Evolutionary conservation across 2,113 vertebrate genomes (phyloP).

Genomic region (Stegastes partitus): DNA sequence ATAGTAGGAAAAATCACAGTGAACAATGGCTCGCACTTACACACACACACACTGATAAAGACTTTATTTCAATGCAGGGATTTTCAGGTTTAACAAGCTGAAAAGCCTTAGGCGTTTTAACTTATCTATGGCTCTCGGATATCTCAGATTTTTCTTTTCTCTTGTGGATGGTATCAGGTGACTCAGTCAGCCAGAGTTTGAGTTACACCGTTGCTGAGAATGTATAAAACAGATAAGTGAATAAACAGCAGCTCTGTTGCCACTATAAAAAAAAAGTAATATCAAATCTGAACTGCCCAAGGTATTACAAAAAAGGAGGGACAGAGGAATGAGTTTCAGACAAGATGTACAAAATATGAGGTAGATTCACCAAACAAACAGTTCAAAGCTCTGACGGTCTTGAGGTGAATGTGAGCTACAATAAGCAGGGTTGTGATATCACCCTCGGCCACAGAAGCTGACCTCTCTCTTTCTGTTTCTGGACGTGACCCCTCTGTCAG

Average conservation of each 20-base stretch:
- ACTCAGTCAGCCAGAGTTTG: not conserved
- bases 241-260: not conserved
- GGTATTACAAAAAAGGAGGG: not conserved
- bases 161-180: slow-evolving; percentile 2
- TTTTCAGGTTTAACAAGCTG: not conserved
- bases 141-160: not conserved
- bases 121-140: not conserved
- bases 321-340: not conserved
- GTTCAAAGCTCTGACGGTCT: not conserved
- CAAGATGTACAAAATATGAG: slow-evolving; percentile 1
- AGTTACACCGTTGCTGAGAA: not conserved
- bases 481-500: slow-evolving; percentile 39
- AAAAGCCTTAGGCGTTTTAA: not conserved
- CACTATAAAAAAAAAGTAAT: not conserved
- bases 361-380: not conserved
- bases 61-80: slow-evolving; percentile 1
- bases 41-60: not conserved
- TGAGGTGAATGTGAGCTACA: not conserved
- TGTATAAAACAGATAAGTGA: slow-evolving; percentile 14
- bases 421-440: not conserved
- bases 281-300: not conserved
- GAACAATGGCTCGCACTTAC: not conserved
- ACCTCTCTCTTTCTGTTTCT: slow-evolving; percentile 4
- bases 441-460: not conserved
- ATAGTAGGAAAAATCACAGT: slow-evolving; percentile 10